Base-by-base conservation (phyloP, 2,797 vertebrate species). In the Betta splendens region DNA sequence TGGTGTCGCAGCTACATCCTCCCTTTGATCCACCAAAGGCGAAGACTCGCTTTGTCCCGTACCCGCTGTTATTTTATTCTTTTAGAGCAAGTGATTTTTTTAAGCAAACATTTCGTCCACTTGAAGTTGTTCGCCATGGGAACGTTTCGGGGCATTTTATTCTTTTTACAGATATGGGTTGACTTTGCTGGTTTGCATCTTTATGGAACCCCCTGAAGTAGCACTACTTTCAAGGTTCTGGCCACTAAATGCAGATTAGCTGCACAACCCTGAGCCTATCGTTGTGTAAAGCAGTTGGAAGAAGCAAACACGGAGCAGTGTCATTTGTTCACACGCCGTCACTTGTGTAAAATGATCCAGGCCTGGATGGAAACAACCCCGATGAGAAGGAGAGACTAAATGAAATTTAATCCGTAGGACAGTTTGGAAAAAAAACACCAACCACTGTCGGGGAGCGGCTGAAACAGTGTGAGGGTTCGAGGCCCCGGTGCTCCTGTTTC, bases 21-120 rank as follows among this genome's bases (percentile, higher is more conserved):
- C 48, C 49, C 53, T 83, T 79, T 81, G 49, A 78, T 77, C 57
- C 53, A 22, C 22, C 47, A 70, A 48, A 73, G 64, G 47, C 50
- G n/a, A 45, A 42, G 36, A 39, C 18, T 29, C 32, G 39, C 45
- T n/a, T n/a, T n/a, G n/a, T n/a, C n/a, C n/a, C n/a, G n/a, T n/a
- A n/a, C n/a, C n/a, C n/a, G n/a, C n/a, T n/a, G n/a, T n/a, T n/a
- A n/a, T n/a, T n/a, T n/a, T n/a, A n/a, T n/a, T n/a, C 44, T 33
- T 33, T 12, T 20, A 22, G n/a, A 35, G 4, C 33, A 35, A 37
- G 7, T 9, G 35, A n/a, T n/a, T n/a, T n/a, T n/a, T n/a, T n/a
- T n/a, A n/a, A n/a, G n/a, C 0, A 28, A 16, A 55, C 26, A n/a
- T 55, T 1, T 20, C 6, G 9, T 31, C 10, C 9, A 31, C 4